These are phyloP conservation scores for Platerodrilus igneus DNA, from an alignment of 2,888 invertebrate genomes.

Conservation along the genomic window DNA sequence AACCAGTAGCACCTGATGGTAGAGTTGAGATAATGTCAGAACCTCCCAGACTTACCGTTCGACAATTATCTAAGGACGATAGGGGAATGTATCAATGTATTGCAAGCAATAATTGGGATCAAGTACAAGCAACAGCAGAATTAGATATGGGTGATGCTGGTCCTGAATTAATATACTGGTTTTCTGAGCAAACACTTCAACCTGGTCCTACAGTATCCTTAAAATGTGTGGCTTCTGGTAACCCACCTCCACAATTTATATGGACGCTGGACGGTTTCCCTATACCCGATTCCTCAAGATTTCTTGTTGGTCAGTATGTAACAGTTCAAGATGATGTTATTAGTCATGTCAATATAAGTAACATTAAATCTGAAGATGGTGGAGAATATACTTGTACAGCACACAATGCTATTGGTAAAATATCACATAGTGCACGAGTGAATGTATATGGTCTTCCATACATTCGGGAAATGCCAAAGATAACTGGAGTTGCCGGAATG, in stretches of 20 bases:
- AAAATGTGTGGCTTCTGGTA: conserved; percentile 91
- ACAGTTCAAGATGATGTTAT: conserved; percentile 89
- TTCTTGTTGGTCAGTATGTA: conserved; percentile 87
- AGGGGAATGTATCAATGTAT: conserved; percentile 91
- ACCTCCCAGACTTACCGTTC: conserved; percentile 50
- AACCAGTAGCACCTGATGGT: conserved; percentile 46
- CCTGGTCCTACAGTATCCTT: conserved; percentile 88
- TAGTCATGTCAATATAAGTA: conserved; percentile 86
- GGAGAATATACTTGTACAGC: conserved; percentile 86
- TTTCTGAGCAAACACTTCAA: conserved; percentile 86
- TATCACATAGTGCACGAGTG: conserved; percentile 77
- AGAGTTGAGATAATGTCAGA: conserved; percentile 43
- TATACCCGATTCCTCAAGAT: conserved; percentile 57
- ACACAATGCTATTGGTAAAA: conserved; percentile 74
- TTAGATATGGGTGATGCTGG: conserved; percentile 80
- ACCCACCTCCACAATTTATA: conserved; percentile 86
- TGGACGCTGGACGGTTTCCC: conserved; percentile 90
- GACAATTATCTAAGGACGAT: conserved; percentile 71
- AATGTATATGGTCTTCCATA: conserved; percentile 85
- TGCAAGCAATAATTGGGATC: conserved; percentile 78
- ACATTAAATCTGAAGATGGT: conserved; percentile 83
- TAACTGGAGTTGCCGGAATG: conserved; percentile 80
- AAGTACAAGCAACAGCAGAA: conserved; percentile 78
- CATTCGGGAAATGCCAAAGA: conserved; percentile 83
- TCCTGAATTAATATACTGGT: conserved; percentile 85